Evolutionary conservation across 2,113 vertebrate species (phyloP).

Genomic region (Lates calcarifer): DNA sequence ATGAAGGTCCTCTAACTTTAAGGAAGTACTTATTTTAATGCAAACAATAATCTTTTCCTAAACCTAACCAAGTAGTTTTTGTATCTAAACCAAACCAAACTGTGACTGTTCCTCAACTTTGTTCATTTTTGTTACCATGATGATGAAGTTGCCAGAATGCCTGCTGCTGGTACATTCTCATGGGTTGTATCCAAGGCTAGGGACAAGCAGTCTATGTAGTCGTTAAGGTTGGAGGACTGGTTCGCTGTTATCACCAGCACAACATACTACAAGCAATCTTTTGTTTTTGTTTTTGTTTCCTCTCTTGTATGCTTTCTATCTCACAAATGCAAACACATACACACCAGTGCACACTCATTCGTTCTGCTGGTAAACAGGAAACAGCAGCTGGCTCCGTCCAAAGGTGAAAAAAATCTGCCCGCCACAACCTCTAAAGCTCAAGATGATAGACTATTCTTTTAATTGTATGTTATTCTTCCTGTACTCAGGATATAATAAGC

Average conservation of each 20-base stretch:
- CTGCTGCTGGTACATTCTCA: not conserved
- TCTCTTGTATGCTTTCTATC: conserved; percentile 16
- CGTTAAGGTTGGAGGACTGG: not conserved
- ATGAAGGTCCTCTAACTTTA: not conserved
- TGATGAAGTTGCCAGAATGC: too few species aligned
- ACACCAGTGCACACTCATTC: not conserved
- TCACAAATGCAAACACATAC: conserved; percentile 34
- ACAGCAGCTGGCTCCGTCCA: not conserved
- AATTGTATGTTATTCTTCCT: not conserved
- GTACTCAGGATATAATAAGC: not conserved
- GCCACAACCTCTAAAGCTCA: too few species aligned
- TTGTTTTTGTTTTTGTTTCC: conserved; percentile 2
- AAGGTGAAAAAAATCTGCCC: too few species aligned
- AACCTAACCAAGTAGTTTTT: not conserved
- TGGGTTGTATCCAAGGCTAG: not conserved
- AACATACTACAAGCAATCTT: conserved; percentile 50
- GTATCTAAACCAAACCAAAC: not conserved
- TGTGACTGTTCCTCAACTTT: not conserved
- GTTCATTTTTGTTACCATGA: too few species aligned
- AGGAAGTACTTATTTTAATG: not conserved
- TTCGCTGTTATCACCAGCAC: conserved; percentile 16
- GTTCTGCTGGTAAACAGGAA: not conserved
- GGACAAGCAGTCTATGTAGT: not conserved
- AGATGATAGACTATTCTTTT: not conserved
- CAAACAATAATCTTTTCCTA: not conserved